Percentiles rank a stretch among this genome's conserved stretches.
phyloP scores from a whole-genome alignment of 2,888 invertebrate genomes.

The Apamea epomidion region DNA sequence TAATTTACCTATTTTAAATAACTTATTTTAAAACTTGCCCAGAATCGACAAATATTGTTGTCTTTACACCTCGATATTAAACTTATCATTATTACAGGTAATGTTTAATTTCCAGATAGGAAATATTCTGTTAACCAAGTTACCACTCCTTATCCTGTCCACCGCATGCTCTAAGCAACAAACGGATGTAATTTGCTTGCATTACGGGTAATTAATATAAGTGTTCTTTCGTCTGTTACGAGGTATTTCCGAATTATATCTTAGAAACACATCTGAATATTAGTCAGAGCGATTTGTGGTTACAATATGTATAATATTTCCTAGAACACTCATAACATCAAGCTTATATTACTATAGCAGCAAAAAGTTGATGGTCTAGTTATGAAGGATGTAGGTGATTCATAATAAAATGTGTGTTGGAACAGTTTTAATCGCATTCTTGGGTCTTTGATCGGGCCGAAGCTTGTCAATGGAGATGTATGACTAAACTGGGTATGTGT shows the following conservation, averaged over 20 bases:
- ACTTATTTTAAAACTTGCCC: not conserved
- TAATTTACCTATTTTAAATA: not conserved
- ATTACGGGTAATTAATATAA: conserved; percentile 78
- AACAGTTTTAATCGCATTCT: conserved; percentile 56
- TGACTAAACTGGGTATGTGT: conserved; percentile 29
- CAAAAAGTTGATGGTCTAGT: conserved; percentile 65
- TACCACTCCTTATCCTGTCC: conserved; percentile 38
- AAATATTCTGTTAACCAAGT: not conserved
- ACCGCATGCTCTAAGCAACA: conserved; percentile 40
- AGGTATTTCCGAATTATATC: conserved; percentile 75
- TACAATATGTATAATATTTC: conserved; percentile 63
- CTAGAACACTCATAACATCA: conserved; percentile 61
- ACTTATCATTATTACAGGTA: not conserved
- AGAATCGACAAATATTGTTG: not conserved
- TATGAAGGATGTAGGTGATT: conserved; percentile 64
- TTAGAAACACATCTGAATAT: conserved; percentile 72
- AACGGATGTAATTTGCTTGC: conserved; percentile 76
- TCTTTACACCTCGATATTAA: not conserved
- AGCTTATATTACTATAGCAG: conserved; percentile 45
- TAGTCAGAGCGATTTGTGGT: conserved; percentile 75
- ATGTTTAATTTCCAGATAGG: not conserved
- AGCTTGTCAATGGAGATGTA: conserved; percentile 9
- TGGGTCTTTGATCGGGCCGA: conserved; percentile 45
- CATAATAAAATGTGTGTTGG: conserved; percentile 60
- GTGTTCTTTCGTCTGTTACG: conserved; percentile 68